These are phyloP conservation scores for Pluvianellus socialis DNA, from an alignment of 2,113 vertebrate species.

Conservation along the genomic window DNA sequence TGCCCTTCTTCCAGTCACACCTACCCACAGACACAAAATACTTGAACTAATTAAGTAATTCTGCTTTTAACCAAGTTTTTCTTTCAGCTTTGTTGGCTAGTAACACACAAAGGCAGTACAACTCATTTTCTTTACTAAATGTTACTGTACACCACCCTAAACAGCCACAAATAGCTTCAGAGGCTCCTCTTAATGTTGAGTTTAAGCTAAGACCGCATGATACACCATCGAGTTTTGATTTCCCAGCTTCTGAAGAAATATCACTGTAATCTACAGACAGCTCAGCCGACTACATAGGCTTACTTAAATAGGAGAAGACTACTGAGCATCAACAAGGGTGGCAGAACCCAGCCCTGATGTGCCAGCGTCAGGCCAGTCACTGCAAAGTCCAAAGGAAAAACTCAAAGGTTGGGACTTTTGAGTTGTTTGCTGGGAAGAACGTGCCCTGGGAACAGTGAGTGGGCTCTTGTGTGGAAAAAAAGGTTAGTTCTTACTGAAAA, in stretches of 20 bases:
- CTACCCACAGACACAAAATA: not conserved
- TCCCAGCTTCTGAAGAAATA: not conserved
- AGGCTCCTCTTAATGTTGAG: not conserved
- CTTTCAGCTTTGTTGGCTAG: not conserved
- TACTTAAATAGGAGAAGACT: not conserved
- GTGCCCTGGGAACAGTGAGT: accelerated
- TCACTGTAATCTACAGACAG: not conserved
- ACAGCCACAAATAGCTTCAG: not conserved
- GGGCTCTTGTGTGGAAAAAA: not conserved
- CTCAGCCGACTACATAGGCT: not conserved
- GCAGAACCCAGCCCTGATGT: not conserved
- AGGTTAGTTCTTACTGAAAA: not conserved
- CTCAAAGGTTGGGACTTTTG: not conserved
- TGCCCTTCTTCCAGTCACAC: not conserved
- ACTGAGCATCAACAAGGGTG: not conserved
- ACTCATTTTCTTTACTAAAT: not conserved
- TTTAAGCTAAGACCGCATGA: not conserved
- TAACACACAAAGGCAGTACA: not conserved
- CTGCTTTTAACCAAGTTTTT: not conserved
- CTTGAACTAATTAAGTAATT: not conserved
- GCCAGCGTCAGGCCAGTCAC: not conserved
- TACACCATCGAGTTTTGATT: accelerated
- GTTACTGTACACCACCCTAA: not conserved
- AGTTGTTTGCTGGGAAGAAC: not conserved
- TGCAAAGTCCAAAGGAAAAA: not conserved